Conservation (phyloP, 1,140 invertebrate genomes). For the Lepidurus arcticus region DNA sequence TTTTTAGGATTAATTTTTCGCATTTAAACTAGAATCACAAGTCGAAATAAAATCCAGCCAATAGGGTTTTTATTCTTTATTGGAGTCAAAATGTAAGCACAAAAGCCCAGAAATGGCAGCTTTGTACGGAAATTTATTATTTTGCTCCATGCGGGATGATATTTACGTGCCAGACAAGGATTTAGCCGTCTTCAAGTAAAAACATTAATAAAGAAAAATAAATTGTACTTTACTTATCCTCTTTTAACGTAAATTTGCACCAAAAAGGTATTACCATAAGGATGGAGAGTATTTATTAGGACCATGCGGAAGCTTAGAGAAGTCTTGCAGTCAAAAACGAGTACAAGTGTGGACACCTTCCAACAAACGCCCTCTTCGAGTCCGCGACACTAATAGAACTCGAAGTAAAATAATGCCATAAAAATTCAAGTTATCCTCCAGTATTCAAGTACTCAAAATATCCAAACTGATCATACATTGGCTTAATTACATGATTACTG, state of each 20-base stretch:
- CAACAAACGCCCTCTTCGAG: neutral
- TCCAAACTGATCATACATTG: too few species aligned
- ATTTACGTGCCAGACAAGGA: neutral
- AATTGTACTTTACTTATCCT: neutral
- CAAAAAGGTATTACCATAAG: neutral
- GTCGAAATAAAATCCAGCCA: too few species aligned
- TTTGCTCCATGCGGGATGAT: neutral
- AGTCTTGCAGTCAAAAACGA: neutral
- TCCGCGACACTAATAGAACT: neutral
- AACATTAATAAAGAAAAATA: neutral
- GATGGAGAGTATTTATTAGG: neutral
- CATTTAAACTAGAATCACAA: too few species aligned
- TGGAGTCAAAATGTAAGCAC: too few species aligned
- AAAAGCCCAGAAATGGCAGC: neutral
- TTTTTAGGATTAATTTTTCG: too few species aligned
- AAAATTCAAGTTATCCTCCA: neutral
- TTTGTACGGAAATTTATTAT: slow-evolving; percentile 1
- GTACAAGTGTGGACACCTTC: neutral
- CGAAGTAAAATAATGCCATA: neutral
- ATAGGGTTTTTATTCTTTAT: too few species aligned
- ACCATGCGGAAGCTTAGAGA: neutral
- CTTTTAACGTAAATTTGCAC: neutral
- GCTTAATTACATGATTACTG: too few species aligned
- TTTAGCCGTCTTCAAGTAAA: neutral
- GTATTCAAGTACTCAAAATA: too few species aligned